These are phyloP conservation scores for Microtus richardsoni DNA, from an alignment of 2,113 vertebrate species.

Conservation along the genomic window DNA sequence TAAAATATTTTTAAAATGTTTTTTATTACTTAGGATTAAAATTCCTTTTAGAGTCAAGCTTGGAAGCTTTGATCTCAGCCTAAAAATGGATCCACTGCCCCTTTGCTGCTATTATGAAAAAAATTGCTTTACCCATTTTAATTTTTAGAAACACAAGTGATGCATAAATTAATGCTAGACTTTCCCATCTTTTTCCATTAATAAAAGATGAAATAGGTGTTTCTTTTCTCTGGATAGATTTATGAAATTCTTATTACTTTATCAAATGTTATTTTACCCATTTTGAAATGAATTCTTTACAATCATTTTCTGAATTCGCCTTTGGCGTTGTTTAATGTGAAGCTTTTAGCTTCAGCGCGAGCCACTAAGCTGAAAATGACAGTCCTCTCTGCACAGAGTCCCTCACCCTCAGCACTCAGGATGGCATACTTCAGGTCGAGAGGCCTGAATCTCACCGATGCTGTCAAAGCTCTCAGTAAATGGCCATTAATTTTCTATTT, in stretches of 20 bases:
- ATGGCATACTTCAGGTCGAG: constrained; percentile 40
- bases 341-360: constrained; percentile 42
- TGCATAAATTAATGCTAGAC: background rate
- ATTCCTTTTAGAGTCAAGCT: constrained; percentile 38
- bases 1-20: constrained; percentile 64
- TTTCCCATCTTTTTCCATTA: constrained; percentile 25
- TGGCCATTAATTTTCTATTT: constrained; percentile 31
- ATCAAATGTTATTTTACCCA: constrained; percentile 54
- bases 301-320: constrained; percentile 43
- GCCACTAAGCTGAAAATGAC: constrained; percentile 47
- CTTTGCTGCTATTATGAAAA: constrained; percentile 23
- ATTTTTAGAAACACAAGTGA: constrained; percentile 44
- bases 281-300: constrained; percentile 54
- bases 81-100: background rate
- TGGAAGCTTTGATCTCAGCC: constrained; percentile 50
- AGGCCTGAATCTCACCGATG: constrained; percentile 4
- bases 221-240: constrained; percentile 26
- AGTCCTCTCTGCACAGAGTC: background rate
- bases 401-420: background rate
- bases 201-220: constrained; percentile 30
- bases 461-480: constrained; percentile 37
- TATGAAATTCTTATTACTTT: constrained; percentile 45
- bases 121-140: constrained; percentile 8
- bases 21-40: constrained; percentile 52
- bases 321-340: constrained; percentile 51